These are phyloP conservation scores for Agrilus planipennis DNA, from an alignment of 1,140 invertebrate species.

Conservation along the genomic window DNA sequence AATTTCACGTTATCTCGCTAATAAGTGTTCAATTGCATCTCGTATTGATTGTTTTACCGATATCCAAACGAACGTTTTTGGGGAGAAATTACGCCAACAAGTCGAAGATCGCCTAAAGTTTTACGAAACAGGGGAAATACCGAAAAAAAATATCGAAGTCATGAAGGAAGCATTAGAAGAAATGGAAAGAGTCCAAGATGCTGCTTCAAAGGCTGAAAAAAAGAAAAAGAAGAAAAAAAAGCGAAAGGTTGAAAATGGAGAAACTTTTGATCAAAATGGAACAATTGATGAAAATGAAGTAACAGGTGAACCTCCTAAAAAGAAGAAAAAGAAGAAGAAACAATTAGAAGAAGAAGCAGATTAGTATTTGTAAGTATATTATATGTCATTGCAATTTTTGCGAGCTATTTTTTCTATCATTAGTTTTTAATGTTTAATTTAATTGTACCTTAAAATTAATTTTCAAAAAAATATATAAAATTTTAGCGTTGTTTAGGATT, in stretches of 20 bases:
- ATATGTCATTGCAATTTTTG: too few species aligned
- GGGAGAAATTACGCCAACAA: constrained; percentile 84
- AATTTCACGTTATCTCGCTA: constrained; percentile 92
- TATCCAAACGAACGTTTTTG: constrained; percentile 74
- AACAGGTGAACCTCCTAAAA: constrained; percentile 26
- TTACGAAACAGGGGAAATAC: constrained; percentile 90
- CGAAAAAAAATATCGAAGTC: constrained; percentile 93
- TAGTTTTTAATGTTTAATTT: too few species aligned
- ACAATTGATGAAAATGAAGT: constrained; percentile 15
- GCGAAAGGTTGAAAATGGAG: constrained; percentile 9
- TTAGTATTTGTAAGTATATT: too few species aligned
- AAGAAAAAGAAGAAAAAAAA: constrained; percentile 27
- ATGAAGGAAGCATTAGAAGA: constrained; percentile 89
- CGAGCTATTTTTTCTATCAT: too few species aligned
- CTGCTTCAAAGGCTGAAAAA: constrained; percentile 18
- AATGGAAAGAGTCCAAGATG: constrained; percentile 32
- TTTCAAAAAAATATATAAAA: too few species aligned
- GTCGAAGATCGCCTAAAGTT: constrained; percentile 92
- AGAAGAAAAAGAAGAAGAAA: constrained; percentile 31
- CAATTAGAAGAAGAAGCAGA: not conserved
- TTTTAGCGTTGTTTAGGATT: too few species aligned
- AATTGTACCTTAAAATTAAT: too few species aligned
- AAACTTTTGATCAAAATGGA: too few species aligned
- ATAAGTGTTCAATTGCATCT: constrained; percentile 96
- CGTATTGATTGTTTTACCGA: constrained; percentile 96